These are phyloP conservation scores for Nansenia antarctica DNA, from an alignment of 2,113 vertebrate species.

Conservation along the genomic window DNA sequence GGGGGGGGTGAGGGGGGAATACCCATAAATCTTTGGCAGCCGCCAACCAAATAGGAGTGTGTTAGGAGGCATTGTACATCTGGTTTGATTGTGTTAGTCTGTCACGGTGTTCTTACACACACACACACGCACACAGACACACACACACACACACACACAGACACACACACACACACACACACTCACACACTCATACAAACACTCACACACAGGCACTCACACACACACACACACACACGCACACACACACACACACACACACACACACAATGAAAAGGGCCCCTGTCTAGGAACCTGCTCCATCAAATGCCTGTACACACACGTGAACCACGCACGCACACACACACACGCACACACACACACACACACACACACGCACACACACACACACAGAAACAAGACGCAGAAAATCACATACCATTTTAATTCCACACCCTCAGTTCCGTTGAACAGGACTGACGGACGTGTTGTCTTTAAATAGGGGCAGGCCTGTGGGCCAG, in stretches of 20 bases:
- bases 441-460: conserved; percentile 35
- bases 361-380: background rate
- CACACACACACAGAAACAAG: background rate
- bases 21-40: conserved; percentile 34
- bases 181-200: background rate
- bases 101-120: conserved; percentile 12
- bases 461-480: conserved; percentile 57
- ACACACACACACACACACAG: conserved; percentile 6
- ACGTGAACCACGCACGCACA: conserved; percentile 13
- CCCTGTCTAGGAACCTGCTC: background rate
- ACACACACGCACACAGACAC: conserved; percentile 12
- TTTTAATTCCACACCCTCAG: conserved; percentile 41
- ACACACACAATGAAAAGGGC: no score
- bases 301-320: conserved; percentile 12
- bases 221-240: conserved; percentile 15
- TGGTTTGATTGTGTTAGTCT: conserved; percentile 43
- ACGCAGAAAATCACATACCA: conserved; percentile 43
- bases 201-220: conserved; percentile 31
- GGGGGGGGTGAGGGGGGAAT: conserved; percentile 23
- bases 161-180: background rate
- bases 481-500: conserved; percentile 30
- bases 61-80: conserved; percentile 27
- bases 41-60: conserved; percentile 17
- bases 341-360: conserved; percentile 10
- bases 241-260: background rate